These are phyloP conservation scores for Ceratosolen fusciceps DNA, from an alignment of 1,140 invertebrate species.

Conservation along the genomic window DNA sequence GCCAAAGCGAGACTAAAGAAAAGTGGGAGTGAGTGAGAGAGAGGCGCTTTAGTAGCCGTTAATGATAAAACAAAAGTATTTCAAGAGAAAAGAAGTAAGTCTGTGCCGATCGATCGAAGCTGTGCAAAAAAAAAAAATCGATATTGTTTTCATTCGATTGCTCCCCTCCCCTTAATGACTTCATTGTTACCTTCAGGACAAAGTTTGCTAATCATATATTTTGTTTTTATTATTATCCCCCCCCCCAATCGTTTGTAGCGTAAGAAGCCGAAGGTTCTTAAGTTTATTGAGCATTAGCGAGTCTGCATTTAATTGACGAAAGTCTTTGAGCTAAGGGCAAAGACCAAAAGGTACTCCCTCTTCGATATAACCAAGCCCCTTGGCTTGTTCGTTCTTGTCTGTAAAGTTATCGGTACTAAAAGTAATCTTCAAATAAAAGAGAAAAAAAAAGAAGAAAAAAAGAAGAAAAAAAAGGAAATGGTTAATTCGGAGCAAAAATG, in stretches of 20 bases:
- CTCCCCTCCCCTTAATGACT: constrained; percentile 6
- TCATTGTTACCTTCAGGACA: constrained; percentile 18
- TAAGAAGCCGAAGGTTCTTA: neutral
- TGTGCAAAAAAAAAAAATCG: constrained; percentile 17
- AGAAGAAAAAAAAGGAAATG: constrained; percentile 10
- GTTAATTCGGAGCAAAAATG: constrained; percentile 40
- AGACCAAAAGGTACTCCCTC: constrained; percentile 44
- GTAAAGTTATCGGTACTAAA: constrained; percentile 20
- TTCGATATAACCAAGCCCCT: constrained; percentile 32
- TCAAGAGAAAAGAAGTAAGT: neutral
- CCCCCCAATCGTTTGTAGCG: constrained; percentile 28
- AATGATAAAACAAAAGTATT: neutral
- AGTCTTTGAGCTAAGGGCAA: constrained; percentile 16
- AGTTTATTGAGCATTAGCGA: neutral
- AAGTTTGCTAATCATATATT: neutral
- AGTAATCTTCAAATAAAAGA: no score
- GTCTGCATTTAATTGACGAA: constrained; percentile 44
- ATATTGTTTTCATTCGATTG: constrained; percentile 8
- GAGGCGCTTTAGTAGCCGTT: no score
- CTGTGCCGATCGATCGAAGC: constrained; percentile 15
- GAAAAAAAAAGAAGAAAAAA: no score
- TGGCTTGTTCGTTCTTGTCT: constrained; percentile 15
- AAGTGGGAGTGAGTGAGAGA: constrained; percentile 13
- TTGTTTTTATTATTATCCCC: neutral
- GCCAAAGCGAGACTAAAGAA: constrained; percentile 40